Evolutionary conservation across 64 coral and sea anemone species (phyloP).

Genomic region (Hydrozoanthus tunicans): DNA sequence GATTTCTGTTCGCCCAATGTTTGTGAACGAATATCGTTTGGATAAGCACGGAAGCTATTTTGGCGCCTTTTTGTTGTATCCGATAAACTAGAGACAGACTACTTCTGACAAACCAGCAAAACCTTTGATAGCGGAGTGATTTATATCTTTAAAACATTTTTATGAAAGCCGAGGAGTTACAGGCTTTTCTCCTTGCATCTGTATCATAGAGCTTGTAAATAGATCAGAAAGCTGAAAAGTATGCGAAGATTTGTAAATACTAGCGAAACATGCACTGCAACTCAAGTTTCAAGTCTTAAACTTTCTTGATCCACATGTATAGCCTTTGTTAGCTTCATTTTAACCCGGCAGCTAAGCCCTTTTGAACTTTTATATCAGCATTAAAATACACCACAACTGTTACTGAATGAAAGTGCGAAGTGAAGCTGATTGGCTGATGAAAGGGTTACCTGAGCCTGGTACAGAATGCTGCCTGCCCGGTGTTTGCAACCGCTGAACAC

Average conservation of each 20-base stretch:
- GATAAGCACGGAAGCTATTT: slow-evolving; percentile 53
- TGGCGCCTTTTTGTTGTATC: slow-evolving; percentile 65
- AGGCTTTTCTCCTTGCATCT: not conserved
- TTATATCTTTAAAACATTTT: not conserved
- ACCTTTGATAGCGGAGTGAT: not conserved
- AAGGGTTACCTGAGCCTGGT: not conserved
- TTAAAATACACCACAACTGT: too few species aligned
- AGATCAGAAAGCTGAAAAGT: not conserved
- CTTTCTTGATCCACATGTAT: too few species aligned
- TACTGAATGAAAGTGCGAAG: not conserved
- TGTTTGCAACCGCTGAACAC: not conserved
- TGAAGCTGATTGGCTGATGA: not conserved
- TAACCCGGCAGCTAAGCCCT: too few species aligned
- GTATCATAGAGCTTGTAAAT: not conserved
- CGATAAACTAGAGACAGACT: slow-evolving; percentile 19
- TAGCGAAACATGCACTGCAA: too few species aligned
- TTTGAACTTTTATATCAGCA: too few species aligned
- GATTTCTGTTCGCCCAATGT: slow-evolving; percentile 68
- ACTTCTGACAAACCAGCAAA: not conserved
- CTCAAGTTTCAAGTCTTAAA: not conserved
- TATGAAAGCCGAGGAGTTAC: not conserved
- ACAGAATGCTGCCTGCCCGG: slow-evolving; percentile 48
- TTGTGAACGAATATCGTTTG: slow-evolving; percentile 40
- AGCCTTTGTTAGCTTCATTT: too few species aligned
- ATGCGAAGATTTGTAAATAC: slow-evolving; percentile 4